These are phyloP conservation scores for Melitaea cinxia DNA, from an alignment of 1,140 invertebrate species.

Conservation along the genomic window DNA sequence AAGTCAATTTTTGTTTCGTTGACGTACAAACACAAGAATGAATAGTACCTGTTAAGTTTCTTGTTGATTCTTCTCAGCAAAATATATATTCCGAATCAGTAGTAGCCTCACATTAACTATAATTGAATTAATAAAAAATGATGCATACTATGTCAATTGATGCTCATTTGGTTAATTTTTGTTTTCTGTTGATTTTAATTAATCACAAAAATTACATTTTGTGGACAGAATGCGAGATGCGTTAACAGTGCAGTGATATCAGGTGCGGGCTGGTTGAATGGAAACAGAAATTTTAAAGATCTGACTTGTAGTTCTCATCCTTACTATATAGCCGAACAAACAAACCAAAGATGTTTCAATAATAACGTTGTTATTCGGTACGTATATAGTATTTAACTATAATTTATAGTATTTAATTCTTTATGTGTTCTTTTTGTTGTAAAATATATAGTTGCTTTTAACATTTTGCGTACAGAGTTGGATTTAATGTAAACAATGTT, in stretches of 20 bases:
- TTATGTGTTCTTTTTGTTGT: too few species aligned
- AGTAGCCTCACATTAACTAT: too few species aligned
- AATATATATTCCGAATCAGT: too few species aligned
- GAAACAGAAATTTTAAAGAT: constrained; percentile 51
- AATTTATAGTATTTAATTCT: background rate
- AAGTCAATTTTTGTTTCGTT: too few species aligned
- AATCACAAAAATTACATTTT: too few species aligned
- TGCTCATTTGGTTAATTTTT: too few species aligned
- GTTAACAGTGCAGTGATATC: constrained; percentile 50
- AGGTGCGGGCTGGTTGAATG: constrained; percentile 63
- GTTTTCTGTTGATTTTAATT: too few species aligned
- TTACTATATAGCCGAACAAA: constrained; percentile 50
- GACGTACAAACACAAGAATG: too few species aligned
- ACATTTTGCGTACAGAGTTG: constrained; percentile 45
- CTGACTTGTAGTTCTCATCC: constrained; percentile 58
- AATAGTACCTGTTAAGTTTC: too few species aligned
- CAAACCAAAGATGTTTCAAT: constrained; percentile 54
- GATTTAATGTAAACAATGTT: constrained; percentile 57
- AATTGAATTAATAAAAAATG: too few species aligned
- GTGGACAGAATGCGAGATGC: constrained; percentile 59
- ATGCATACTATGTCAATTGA: too few species aligned
- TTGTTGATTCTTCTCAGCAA: too few species aligned
- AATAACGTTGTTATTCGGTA: constrained; percentile 67
- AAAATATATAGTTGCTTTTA: constrained; percentile 16
- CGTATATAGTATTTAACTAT: constrained; percentile 10